Evolutionary conservation across 2,113 vertebrate genomes (phyloP).

Genomic region (Sander lucioperca): DNA sequence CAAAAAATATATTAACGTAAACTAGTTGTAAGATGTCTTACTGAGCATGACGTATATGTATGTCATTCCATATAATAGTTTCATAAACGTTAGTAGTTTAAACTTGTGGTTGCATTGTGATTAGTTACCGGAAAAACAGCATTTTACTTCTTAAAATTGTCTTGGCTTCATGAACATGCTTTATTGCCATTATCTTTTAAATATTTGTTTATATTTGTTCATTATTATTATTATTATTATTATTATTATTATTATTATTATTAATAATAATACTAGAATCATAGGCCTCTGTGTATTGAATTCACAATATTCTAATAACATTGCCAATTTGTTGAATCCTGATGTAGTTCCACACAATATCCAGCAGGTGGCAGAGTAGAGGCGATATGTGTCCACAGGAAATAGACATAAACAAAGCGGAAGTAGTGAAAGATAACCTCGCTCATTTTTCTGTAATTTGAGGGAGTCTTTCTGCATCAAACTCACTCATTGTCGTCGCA

Average conservation of each 20-base stretch:
- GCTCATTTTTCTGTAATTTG: conserved; percentile 1
- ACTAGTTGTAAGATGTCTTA: background rate
- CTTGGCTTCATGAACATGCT: background rate
- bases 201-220: too few relatives aligned
- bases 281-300: background rate
- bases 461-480: background rate
- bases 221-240: background rate
- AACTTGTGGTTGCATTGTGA: background rate
- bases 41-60: background rate
- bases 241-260: background rate
- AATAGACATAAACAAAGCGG: conserved; percentile 48
- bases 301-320: background rate
- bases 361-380: conserved; percentile 43
- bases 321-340: background rate
- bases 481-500: background rate
- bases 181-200: background rate
- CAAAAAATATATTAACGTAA: background rate
- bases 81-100: background rate
- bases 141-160: background rate
- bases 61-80: background rate
- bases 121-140: background rate
- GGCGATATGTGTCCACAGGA: conserved; percentile 34
- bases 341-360: background rate
- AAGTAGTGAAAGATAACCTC: conserved; percentile 47
- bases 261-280: background rate